phyloP scores from a whole-genome alignment of 2,113 vertebrate species.

The Laterallus jamaicensis region DNA sequence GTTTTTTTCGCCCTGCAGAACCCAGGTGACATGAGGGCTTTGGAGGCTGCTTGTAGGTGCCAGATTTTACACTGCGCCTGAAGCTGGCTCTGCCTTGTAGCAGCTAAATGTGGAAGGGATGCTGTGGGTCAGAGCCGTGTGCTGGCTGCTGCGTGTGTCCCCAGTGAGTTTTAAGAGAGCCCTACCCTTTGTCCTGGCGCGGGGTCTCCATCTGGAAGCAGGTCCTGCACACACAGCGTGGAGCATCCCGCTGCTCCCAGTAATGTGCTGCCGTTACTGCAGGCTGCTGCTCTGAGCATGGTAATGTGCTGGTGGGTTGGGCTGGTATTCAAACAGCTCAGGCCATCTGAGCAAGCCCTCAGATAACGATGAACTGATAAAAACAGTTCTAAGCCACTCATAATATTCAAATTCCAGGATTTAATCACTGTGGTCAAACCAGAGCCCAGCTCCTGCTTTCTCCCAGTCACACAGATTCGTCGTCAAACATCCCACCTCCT shows the following conservation, averaged over 20 bases:
- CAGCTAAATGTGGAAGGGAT: background rate
- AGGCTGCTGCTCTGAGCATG: background rate
- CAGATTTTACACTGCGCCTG: rapidly evolving
- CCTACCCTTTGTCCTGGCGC: background rate
- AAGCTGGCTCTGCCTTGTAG: background rate
- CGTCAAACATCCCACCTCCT: background rate
- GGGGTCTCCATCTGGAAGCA: background rate
- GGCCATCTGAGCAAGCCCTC: background rate
- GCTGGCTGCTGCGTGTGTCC: background rate
- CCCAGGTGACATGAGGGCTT: background rate
- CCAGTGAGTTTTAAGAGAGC: background rate
- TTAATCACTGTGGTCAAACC: background rate
- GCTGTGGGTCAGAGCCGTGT: background rate
- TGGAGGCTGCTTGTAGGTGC: background rate
- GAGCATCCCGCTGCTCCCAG: background rate
- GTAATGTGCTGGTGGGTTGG: too few species aligned
- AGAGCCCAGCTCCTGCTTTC: background rate
- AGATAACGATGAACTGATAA: background rate
- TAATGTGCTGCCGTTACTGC: background rate
- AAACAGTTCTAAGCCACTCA: background rate
- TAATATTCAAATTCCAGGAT: background rate
- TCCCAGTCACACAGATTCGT: background rate
- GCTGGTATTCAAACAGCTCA: background rate
- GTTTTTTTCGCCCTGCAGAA: background rate
- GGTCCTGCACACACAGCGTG: background rate